phyloP scores from a whole-genome alignment of 2,113 vertebrate species.

The Leptodactylus fuscus region DNA sequence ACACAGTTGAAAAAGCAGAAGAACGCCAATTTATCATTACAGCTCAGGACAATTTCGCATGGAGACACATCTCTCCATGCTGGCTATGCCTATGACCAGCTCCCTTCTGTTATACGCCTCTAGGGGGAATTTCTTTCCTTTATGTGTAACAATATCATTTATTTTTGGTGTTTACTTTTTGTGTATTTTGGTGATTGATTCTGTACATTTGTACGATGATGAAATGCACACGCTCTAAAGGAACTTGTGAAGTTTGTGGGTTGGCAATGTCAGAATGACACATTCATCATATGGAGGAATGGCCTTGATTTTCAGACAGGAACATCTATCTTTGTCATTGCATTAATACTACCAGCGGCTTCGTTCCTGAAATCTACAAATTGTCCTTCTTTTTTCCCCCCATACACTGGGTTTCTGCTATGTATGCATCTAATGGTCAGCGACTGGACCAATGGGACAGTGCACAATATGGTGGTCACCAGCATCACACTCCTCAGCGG shows the following conservation, averaged over 20 bases:
- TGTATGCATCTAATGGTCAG: no score
- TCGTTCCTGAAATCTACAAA: neutral
- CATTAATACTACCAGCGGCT: neutral
- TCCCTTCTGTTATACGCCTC: slow-evolving; percentile 19
- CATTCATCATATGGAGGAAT: neutral
- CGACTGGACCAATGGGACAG: no score
- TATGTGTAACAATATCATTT: slow-evolving; percentile 9
- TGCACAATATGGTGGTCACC: no score
- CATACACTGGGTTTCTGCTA: no score
- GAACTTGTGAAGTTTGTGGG: neutral
- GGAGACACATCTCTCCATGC: neutral
- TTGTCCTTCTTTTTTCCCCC: neutral
- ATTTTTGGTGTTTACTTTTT: neutral
- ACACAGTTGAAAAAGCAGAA: slow-evolving; percentile 30
- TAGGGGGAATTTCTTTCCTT: slow-evolving; percentile 2
- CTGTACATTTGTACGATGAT: slow-evolving; percentile 9
- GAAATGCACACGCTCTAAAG: neutral
- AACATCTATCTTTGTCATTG: slow-evolving; percentile 22
- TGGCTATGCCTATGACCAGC: slow-evolving; percentile 7
- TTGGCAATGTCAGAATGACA: slow-evolving; percentile 1
- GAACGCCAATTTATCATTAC: slow-evolving; percentile 8
- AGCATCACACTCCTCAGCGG: no score
- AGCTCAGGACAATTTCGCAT: slow-evolving; percentile 1
- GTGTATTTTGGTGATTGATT: slow-evolving; percentile 11
- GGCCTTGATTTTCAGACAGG: neutral